Conservation (phyloP, 2,113 vertebrate species). For the Antechinus flavipes region DNA sequence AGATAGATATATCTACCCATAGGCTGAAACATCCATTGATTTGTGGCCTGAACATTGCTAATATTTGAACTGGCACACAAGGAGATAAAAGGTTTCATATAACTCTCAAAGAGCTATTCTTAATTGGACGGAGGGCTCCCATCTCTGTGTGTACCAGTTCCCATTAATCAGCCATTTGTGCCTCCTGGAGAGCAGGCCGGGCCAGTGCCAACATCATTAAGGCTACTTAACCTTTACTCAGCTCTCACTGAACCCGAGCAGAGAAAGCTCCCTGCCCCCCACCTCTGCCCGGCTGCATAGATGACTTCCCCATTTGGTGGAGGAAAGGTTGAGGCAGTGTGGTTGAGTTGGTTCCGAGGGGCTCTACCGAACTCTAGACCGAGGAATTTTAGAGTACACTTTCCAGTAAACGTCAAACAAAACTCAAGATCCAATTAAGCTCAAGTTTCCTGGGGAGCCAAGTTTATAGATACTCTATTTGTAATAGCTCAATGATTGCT, state of each 20-base stretch:
- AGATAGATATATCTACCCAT: slow-evolving; percentile 23
- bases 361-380: background rate
- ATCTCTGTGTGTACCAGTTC: slow-evolving; percentile 36
- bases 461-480: background rate
- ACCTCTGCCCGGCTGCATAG: background rate
- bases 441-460: background rate
- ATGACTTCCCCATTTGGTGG: background rate
- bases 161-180: slow-evolving; percentile 24
- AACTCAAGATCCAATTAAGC: background rate
- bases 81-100: slow-evolving; percentile 69
- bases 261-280: background rate
- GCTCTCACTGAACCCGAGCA: background rate
- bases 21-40: slow-evolving; percentile 61
- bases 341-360: background rate
- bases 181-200: slow-evolving; percentile 57
- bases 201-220: slow-evolving; percentile 26
- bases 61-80: slow-evolving; percentile 50
- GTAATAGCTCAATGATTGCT: background rate
- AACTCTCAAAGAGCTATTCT: background rate
- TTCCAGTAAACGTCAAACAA: background rate
- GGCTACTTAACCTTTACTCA: background rate
- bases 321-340: background rate
- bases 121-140: slow-evolving; percentile 48
- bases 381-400: background rate
- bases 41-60: slow-evolving; percentile 20